Evolutionary conservation across 1,140 invertebrate genomes (phyloP).

Genomic region (Apis dorsata): DNA sequence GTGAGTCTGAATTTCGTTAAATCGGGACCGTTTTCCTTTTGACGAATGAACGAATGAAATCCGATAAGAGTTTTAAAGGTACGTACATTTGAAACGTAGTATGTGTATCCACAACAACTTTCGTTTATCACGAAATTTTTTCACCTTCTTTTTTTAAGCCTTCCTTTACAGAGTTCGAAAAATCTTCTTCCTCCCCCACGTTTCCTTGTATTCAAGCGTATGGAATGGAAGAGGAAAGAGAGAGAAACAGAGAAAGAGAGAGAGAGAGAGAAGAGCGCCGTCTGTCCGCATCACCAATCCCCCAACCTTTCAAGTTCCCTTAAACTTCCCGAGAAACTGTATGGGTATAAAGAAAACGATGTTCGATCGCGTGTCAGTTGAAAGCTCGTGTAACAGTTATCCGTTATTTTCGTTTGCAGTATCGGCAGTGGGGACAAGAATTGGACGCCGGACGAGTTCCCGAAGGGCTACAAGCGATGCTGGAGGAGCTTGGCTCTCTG

Average conservation of each 20-base stretch:
- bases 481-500: slow-evolving; percentile 85
- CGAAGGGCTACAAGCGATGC: slow-evolving; percentile 86
- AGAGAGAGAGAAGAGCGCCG: not conserved
- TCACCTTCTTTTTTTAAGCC: not conserved
- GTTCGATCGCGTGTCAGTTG: not conserved
- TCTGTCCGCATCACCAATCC: not conserved
- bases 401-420: slow-evolving; percentile 82
- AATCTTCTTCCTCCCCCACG: too few species aligned
- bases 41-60: not conserved
- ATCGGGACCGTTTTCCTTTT: too few species aligned
- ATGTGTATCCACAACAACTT: not conserved
- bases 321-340: not conserved
- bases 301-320: slow-evolving; percentile 9
- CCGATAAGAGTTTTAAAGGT: not conserved
- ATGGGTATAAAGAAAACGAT: slow-evolving; percentile 13
- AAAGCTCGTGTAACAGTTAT: slow-evolving; percentile 20
- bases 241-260: not conserved
- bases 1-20: not conserved
- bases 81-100: not conserved
- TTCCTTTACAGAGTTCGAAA: not conserved
- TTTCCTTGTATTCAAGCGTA: not conserved
- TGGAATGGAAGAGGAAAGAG: not conserved
- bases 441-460: slow-evolving; percentile 89
- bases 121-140: not conserved
- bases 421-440: slow-evolving; percentile 89